Conservation (phyloP, 2,113 vertebrate genomes). For the Mustelus asterias region DNA sequence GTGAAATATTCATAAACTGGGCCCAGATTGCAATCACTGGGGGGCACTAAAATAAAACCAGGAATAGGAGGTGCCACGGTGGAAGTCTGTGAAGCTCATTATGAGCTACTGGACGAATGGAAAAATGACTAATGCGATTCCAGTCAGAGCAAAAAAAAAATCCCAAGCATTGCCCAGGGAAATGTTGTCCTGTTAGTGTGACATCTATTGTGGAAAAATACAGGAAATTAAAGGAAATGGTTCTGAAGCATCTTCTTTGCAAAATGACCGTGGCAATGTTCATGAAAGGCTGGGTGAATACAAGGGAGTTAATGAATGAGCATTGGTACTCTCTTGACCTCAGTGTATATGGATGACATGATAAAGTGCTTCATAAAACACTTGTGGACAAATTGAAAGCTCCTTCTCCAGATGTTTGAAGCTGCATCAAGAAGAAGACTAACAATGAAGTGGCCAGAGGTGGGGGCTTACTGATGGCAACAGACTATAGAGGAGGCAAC, state of each 20-base stretch:
- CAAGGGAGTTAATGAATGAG: not conserved
- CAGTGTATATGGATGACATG: not conserved
- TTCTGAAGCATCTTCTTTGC: not conserved
- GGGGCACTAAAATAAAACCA: not conserved
- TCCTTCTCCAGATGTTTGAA: not conserved
- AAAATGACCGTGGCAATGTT: not conserved
- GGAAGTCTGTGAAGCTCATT: slow-evolving; percentile 22
- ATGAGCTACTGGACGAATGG: not conserved
- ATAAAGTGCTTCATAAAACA: not conserved
- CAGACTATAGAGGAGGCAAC: not conserved
- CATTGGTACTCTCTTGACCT: not conserved
- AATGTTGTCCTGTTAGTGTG: not conserved
- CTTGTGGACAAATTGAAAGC: not conserved
- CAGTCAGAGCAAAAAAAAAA: not conserved
- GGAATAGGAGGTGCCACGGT: not conserved
- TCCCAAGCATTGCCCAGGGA: not conserved
- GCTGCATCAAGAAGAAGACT: not conserved
- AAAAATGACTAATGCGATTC: slow-evolving; percentile 2
- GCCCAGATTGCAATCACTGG: not conserved
- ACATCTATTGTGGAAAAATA: slow-evolving; percentile 16
- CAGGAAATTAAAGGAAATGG: not conserved
- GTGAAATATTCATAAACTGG: slow-evolving; percentile 30
- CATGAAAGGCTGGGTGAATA: not conserved
- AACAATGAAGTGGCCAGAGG: not conserved
- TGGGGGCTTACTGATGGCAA: not conserved